Evolutionary conservation across 2,113 vertebrate genomes (phyloP).

Genomic region (Arothron firmamentum): DNA sequence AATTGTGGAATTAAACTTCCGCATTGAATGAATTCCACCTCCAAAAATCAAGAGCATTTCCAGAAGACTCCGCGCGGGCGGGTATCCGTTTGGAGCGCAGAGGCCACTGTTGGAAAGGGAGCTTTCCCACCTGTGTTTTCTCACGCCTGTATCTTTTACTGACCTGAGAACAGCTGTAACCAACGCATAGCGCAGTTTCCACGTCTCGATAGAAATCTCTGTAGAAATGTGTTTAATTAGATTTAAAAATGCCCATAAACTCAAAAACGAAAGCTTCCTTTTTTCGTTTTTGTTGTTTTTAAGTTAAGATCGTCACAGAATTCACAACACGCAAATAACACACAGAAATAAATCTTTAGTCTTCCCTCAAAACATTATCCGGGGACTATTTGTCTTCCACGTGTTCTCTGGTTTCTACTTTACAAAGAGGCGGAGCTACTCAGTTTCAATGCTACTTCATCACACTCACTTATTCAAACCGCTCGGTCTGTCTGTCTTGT

Average conservation of each 20-base stretch:
- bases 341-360: too few relatives aligned
- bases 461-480: slow-evolving; percentile 34
- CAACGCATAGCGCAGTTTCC: too few relatives aligned
- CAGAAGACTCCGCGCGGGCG: slow-evolving; percentile 11
- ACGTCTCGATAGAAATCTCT: too few relatives aligned
- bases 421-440: slow-evolving; percentile 25
- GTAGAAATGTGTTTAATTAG: too few relatives aligned
- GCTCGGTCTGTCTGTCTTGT: slow-evolving; percentile 33
- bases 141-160: slow-evolving; percentile 25
- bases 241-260: too few relatives aligned
- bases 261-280: too few relatives aligned
- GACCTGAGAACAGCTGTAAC: slow-evolving; percentile 36
- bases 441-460: slow-evolving; percentile 32
- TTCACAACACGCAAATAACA: too few relatives aligned
- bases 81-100: not conserved
- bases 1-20: too few relatives aligned
- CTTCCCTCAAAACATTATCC: not conserved
- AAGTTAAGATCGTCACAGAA: too few relatives aligned
- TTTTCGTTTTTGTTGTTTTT: too few relatives aligned
- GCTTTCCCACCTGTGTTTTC: slow-evolving; percentile 37
- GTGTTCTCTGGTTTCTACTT: not conserved
- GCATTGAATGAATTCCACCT: too few relatives aligned
- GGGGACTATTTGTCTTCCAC: slow-evolving; percentile 1
- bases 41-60: slow-evolving; percentile 29
- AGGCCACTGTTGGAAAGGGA: slow-evolving; percentile 33